phyloP scores from a whole-genome alignment of 2,888 invertebrate genomes.

The Agrotis segetum region DNA sequence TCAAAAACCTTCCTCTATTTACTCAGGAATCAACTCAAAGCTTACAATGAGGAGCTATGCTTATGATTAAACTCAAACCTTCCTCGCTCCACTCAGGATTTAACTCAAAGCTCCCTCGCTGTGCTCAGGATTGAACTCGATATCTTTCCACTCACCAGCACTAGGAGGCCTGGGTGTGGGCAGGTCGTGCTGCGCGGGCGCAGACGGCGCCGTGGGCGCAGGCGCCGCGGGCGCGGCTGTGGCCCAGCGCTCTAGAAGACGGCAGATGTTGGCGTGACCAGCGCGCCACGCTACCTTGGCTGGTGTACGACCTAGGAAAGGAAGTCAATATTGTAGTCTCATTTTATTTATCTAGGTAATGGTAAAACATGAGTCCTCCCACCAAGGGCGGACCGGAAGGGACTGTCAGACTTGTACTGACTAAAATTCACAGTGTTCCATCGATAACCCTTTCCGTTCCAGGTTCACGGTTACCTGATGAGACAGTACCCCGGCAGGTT shows the following conservation, averaged over 20 bases:
- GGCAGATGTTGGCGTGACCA: slow-evolving; percentile 96
- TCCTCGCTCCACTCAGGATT: too few species aligned
- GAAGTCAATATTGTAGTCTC: background rate
- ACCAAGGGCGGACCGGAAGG: too few species aligned
- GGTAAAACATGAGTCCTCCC: too few species aligned
- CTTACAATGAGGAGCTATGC: too few species aligned
- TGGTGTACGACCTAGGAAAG: slow-evolving; percentile 92
- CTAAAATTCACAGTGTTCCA: too few species aligned
- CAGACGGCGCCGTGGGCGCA: slow-evolving; percentile 67
- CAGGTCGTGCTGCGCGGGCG: slow-evolving; percentile 64
- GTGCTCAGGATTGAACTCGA: background rate
- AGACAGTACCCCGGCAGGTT: too few species aligned
- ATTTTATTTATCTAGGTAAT: too few species aligned
- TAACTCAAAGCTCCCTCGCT: too few species aligned
- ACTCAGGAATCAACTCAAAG: background rate
- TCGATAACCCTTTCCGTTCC: too few species aligned
- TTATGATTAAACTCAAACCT: too few species aligned
- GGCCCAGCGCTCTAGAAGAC: slow-evolving; percentile 93
- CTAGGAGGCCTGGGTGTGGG: slow-evolving; percentile 57
- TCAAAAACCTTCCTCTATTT: background rate
- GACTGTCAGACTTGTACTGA: too few species aligned
- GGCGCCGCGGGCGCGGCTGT: slow-evolving; percentile 72
- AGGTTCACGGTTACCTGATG: too few species aligned
- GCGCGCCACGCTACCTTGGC: slow-evolving; percentile 97
- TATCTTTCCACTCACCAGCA: slow-evolving; percentile 60